phyloP scores from a whole-genome alignment of 2,113 vertebrate species.

The Rhagologus leucostigma region DNA sequence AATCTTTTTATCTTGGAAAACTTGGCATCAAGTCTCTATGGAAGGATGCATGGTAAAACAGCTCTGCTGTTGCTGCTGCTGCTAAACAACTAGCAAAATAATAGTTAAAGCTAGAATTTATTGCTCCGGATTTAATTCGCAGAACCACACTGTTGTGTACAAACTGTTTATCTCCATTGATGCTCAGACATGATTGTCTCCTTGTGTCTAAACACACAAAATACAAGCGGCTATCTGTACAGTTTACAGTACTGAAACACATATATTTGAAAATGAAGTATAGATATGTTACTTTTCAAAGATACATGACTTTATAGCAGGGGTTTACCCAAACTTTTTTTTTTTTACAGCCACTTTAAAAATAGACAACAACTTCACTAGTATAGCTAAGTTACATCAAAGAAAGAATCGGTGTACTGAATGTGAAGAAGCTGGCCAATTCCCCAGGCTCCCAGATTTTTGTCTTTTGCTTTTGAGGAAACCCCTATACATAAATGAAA shows the following conservation, averaged over 20 bases:
- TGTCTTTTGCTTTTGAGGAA: slow-evolving; percentile 76
- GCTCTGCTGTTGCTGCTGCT: slow-evolving; percentile 63
- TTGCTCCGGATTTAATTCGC: slow-evolving; percentile 88
- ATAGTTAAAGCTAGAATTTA: slow-evolving; percentile 89
- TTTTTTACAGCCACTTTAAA: slow-evolving; percentile 83
- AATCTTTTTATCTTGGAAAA: slow-evolving; percentile 56
- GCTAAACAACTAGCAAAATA: slow-evolving; percentile 75
- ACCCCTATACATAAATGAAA: slow-evolving; percentile 82
- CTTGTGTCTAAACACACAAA: slow-evolving; percentile 91
- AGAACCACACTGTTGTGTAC: slow-evolving; percentile 77
- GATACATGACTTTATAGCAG: slow-evolving; percentile 98
- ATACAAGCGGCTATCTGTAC: slow-evolving; percentile 89
- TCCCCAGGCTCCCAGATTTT: slow-evolving; percentile 83
- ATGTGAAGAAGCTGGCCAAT: slow-evolving; percentile 80
- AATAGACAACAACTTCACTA: slow-evolving; percentile 86
- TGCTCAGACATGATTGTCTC: slow-evolving; percentile 95
- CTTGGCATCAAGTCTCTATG: slow-evolving; percentile 63
- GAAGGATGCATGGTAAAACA: slow-evolving; percentile 64
- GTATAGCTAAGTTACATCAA: slow-evolving; percentile 82
- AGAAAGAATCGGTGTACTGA: slow-evolving; percentile 73
- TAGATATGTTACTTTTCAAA: slow-evolving; percentile 97
- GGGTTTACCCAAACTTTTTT: slow-evolving; percentile 80
- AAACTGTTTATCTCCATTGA: slow-evolving; percentile 80
- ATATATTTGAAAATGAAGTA: slow-evolving; percentile 96
- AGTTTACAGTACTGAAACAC: slow-evolving; percentile 97